These are phyloP conservation scores for Dendrolimus punctatus DNA, from an alignment of 1,140 invertebrate genomes.

Conservation along the genomic window DNA sequence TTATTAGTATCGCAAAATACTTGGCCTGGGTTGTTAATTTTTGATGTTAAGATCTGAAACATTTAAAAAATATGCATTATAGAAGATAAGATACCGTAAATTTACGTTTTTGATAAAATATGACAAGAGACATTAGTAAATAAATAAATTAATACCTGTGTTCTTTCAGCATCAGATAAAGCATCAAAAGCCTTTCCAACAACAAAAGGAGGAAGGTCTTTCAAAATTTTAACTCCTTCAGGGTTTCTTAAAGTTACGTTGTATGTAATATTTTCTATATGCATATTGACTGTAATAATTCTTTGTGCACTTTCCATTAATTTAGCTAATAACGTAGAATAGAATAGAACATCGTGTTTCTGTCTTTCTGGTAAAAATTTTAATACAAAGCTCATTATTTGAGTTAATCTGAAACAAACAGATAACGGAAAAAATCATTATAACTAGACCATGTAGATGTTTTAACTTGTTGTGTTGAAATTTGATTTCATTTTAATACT, in stretches of 20 bases:
- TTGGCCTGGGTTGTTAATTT: slow-evolving; percentile 43
- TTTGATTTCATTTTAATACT: no score
- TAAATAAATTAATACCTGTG: slow-evolving; percentile 41
- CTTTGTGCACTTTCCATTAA: slow-evolving; percentile 44
- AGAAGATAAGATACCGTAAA: neutral
- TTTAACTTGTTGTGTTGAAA: no score
- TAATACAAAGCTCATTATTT: slow-evolving; percentile 41
- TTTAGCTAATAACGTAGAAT: slow-evolving; percentile 53
- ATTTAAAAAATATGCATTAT: neutral
- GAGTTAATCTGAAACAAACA: slow-evolving; percentile 42
- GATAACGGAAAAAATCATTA: neutral
- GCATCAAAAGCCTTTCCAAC: slow-evolving; percentile 56
- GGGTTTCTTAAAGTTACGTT: slow-evolving; percentile 48
- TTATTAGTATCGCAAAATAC: slow-evolving; percentile 66
- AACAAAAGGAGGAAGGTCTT: slow-evolving; percentile 29
- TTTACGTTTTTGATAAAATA: neutral
- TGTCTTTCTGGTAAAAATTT: slow-evolving; percentile 35
- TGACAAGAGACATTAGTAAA: neutral
- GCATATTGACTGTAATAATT: slow-evolving; percentile 43
- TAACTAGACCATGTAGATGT: no score
- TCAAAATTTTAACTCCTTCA: slow-evolving; percentile 38
- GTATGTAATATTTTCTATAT: slow-evolving; percentile 55
- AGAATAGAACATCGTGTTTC: slow-evolving; percentile 47
- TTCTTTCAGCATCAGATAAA: slow-evolving; percentile 52
- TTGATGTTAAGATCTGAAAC: slow-evolving; percentile 54